Conservation (phyloP, 2,797 vertebrate species). For the Chromobotia macracanthus region DNA sequence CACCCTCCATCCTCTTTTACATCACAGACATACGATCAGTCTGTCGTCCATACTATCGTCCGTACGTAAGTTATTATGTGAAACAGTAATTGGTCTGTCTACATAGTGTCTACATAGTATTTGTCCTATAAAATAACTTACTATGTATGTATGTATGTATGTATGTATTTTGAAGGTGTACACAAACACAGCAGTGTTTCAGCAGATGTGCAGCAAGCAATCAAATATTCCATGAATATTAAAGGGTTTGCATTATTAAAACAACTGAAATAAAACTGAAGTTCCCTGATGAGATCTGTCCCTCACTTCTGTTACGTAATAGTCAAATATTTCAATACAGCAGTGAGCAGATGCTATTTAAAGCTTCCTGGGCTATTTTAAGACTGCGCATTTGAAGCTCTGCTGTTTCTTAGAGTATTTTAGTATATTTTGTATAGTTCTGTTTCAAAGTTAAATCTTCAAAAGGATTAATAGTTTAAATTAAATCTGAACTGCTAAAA, state of each 20-base stretch:
- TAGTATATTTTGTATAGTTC: slow-evolving; percentile 1
- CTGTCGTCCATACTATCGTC: background rate
- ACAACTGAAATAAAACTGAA: slow-evolving; percentile 9
- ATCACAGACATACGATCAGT: background rate
- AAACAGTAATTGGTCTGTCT: background rate
- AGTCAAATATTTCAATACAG: slow-evolving; percentile 28
- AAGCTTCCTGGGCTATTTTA: slow-evolving; percentile 10
- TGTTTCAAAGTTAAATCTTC: background rate
- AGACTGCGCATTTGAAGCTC: background rate
- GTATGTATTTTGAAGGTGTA: background rate
- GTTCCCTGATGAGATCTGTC: background rate
- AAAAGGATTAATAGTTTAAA: background rate
- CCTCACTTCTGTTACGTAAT: slow-evolving; percentile 37
- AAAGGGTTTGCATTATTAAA: slow-evolving; percentile 28
- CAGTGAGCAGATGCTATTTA: slow-evolving; percentile 21
- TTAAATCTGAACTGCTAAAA: background rate
- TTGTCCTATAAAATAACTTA: background rate
- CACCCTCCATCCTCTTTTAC: background rate
- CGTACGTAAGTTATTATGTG: background rate
- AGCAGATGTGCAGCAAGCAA: background rate
- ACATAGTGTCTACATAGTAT: too few relatives aligned
- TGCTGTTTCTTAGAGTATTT: background rate
- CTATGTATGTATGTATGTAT: background rate
- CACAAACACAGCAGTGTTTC: slow-evolving; percentile 1
- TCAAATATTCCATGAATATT: slow-evolving; percentile 16